Evolutionary conservation across 2,888 invertebrate species (phyloP).

Genomic region (Adineta ricciae): DNA sequence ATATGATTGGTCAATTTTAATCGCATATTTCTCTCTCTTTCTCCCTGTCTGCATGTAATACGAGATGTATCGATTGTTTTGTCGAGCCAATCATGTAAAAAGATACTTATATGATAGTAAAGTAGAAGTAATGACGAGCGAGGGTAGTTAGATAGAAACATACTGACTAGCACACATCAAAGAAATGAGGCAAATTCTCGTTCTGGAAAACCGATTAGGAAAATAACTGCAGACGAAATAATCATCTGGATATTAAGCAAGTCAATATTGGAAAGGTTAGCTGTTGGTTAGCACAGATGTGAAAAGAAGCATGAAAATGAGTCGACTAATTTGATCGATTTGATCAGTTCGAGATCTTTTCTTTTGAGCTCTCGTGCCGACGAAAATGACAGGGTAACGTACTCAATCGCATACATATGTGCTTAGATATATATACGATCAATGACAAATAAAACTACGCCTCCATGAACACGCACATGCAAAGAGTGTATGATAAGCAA

Average conservation of each 20-base stretch:
- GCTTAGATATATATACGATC: background rate
- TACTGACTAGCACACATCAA: background rate
- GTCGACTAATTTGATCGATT: background rate
- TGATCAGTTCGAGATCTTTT: background rate
- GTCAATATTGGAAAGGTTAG: background rate
- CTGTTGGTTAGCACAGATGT: background rate
- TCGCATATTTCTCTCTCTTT: background rate
- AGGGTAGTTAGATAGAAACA: background rate
- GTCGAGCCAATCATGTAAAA: constrained; percentile 13
- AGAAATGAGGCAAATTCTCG: background rate
- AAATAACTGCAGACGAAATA: background rate
- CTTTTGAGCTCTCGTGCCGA: background rate
- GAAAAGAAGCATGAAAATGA: background rate
- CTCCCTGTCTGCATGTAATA: background rate
- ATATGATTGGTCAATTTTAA: background rate
- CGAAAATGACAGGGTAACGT: background rate
- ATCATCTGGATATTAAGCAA: background rate
- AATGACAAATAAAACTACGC: constrained; percentile 12
- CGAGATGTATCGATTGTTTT: background rate
- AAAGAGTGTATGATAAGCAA: background rate
- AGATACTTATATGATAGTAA: background rate
- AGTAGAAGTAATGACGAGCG: background rate
- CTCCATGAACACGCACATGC: background rate
- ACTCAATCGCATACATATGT: background rate
- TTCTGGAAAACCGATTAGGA: background rate